These are phyloP conservation scores for Pristionchus maxplancki DNA, from an alignment of 2,888 invertebrate genomes.

Conservation along the genomic window DNA sequence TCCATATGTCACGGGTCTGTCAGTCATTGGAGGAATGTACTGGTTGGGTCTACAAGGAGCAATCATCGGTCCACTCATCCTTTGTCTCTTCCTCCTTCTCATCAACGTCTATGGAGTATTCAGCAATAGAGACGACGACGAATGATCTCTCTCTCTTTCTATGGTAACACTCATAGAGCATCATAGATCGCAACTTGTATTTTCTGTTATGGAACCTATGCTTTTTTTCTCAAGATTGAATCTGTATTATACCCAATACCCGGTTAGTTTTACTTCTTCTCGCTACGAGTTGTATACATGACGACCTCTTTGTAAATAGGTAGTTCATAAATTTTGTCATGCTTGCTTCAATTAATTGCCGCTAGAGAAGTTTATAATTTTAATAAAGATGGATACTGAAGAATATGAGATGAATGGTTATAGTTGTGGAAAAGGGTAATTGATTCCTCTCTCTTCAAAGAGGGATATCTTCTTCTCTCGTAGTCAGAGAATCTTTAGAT, in stretches of 20 bases:
- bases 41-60: conserved; percentile 95
- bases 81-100: conserved; percentile 94
- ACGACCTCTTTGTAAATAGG: not conserved
- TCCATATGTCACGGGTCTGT: conserved; percentile 95
- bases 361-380: not conserved
- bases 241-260: too few relatives aligned
- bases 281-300: not conserved
- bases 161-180: too few relatives aligned
- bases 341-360: not conserved
- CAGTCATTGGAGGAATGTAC: conserved; percentile 97
- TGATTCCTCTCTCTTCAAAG: not conserved
- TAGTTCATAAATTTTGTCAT: not conserved
- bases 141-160: not conserved
- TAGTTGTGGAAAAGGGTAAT: not conserved
- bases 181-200: too few relatives aligned
- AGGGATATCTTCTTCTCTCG: not conserved
- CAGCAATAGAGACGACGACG: not conserved
- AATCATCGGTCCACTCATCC: conserved; percentile 93
- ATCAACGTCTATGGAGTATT: conserved; percentile 82
- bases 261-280: too few relatives aligned
- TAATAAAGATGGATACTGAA: conserved; percentile 11
- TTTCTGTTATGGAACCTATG: too few relatives aligned
- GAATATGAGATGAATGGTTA: not conserved
- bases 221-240: too few relatives aligned
- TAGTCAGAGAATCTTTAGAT: not conserved